These are phyloP conservation scores for Odocoileus hemionus DNA, from an alignment of 2,113 vertebrate species.

Conservation along the genomic window DNA sequence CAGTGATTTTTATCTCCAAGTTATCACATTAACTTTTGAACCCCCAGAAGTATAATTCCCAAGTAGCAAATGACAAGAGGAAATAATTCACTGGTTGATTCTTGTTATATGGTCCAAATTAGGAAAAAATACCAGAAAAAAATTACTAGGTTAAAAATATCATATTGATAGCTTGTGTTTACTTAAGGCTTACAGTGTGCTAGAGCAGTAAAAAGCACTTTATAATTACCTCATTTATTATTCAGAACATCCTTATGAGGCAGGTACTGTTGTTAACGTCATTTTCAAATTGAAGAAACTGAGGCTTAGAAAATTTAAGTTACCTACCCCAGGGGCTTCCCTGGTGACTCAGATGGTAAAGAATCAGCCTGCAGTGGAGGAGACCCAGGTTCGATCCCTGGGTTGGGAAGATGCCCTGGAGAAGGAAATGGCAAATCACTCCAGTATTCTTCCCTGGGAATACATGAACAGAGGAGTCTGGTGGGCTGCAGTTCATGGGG, in stretches of 20 bases:
- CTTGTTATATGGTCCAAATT: neutral
- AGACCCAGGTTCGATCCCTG: neutral
- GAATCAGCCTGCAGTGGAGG: neutral
- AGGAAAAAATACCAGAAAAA: neutral
- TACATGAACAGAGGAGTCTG: neutral
- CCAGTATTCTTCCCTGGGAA: neutral
- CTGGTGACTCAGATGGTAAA: neutral
- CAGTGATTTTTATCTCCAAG: neutral
- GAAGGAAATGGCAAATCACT: neutral
- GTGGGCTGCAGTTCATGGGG: neutral
- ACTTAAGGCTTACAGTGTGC: neutral
- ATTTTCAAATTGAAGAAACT: neutral
- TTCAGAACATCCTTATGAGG: neutral
- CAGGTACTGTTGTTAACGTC: neutral
- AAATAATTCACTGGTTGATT: neutral
- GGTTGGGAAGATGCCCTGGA: neutral
- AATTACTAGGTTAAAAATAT: neutral
- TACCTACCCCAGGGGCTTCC: neutral
- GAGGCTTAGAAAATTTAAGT: neutral
- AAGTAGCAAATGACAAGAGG: neutral
- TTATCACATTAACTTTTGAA: conserved; percentile 13
- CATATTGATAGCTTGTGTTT: neutral
- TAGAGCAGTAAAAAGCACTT: neutral
- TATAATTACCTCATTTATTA: neutral
- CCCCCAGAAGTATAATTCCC: neutral